Percentiles rank a stretch among this genome's conserved stretches.
Conservation (phyloP, 2,888 invertebrate genomes). For the Agonopterix arenella region DNA sequence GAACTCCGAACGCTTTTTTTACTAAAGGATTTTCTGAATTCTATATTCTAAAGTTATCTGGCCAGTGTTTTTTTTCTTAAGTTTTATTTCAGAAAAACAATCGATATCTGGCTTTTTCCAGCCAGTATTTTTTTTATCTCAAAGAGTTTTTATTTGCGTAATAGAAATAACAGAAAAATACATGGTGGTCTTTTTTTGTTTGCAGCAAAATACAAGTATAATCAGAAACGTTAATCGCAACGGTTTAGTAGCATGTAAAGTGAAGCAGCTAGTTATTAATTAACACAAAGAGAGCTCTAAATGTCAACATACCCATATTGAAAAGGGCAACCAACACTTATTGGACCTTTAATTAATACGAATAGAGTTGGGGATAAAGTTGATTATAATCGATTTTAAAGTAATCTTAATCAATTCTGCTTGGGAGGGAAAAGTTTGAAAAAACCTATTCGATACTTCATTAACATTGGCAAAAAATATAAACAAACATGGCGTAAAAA, state of each 20-base stretch:
- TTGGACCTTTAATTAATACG: conserved; percentile 31
- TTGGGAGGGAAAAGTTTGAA: conserved; percentile 8
- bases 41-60: not conserved
- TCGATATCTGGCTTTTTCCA: too few relatives aligned
- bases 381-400: too few relatives aligned
- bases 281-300: conserved; percentile 38
- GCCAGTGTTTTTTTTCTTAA: not conserved
- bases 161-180: too few relatives aligned
- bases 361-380: not conserved
- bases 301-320: conserved; percentile 54
- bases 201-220: not conserved
- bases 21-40: conserved; percentile 1
- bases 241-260: conserved; percentile 35
- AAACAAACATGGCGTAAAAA: too few relatives aligned
- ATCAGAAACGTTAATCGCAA: conserved; percentile 24
- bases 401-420: not conserved
- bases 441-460: too few relatives aligned
- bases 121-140: too few relatives aligned
- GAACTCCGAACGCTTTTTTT: conserved; percentile 46
- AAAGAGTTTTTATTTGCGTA: not conserved
- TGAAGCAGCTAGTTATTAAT: conserved; percentile 21
- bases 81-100: too few relatives aligned
- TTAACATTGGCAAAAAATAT: too few relatives aligned
- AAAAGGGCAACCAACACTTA: conserved; percentile 53
- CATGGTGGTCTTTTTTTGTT: conserved; percentile 1